Base-by-base conservation (phyloP, 2,797 vertebrate species). In the Acipenser transmontanus region DNA sequence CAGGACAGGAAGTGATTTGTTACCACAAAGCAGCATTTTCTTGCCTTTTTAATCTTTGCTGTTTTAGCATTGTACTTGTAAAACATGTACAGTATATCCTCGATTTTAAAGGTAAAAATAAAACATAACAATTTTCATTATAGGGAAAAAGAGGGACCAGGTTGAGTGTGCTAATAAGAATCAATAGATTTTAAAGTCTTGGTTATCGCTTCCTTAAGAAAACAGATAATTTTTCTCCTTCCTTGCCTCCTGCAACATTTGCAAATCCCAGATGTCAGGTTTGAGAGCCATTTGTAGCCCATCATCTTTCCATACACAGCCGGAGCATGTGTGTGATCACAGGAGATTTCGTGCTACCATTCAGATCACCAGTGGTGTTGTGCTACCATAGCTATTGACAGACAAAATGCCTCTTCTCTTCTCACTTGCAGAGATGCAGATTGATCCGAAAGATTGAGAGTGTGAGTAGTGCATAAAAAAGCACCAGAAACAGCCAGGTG, bases 381-480 rank as follows among this genome's bases (percentile, higher is more conserved):
- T 65, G 66, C 56, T 65, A 61, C 67, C 74, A 51, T 69, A 68
- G 62, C 79, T 72, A 83, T 76, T 84, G 79, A 86, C 52, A 65
- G 72, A 67, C 64, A 67, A 71, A 70, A 64, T 81, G 75, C 73
- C 69, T 67, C 70, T 71, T 82, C 62, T 85, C 70, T 85, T 85
- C 84, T 85, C 68, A 80, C 66, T 84, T 84, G 60, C 79, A 88
- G 84, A 83, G 82, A 83, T 88, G 85, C 81, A 81, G 84, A 83
- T 77, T 78, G 77, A 90, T 88, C 84, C 76, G 82, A 81, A 73
- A 82, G 74, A 78, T 84, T 80, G 81, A 88, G 84, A 77, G 84
- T 85, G 83, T 87, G 83, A 88, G 83, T 85, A 87, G 77, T 79
- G 77, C 81, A 79, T 75, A 66, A 61, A 59, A 64, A 70, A 74